Percentiles rank a stretch among this genome's conserved stretches.
phyloP scores from a whole-genome alignment of 2,797 vertebrate species.

The Avahi laniger region DNA sequence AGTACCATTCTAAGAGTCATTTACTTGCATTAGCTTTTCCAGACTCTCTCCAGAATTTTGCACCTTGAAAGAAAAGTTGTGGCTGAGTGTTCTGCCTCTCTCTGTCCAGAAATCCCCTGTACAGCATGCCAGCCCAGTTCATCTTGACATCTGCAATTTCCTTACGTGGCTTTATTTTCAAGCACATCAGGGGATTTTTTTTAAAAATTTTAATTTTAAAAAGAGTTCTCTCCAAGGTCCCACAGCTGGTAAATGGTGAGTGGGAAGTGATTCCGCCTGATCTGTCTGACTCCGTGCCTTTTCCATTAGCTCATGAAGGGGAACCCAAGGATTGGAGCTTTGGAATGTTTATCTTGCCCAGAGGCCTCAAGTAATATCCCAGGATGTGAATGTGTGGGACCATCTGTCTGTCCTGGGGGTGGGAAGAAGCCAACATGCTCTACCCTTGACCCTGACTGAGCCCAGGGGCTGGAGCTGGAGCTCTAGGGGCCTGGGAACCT shows the following conservation, averaged over 20 bases:
- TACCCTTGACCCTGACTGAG: conserved; percentile 51
- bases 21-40: not conserved
- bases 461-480: conserved; percentile 27
- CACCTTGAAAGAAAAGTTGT: not conserved
- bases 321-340: not conserved
- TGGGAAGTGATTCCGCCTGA: not conserved
- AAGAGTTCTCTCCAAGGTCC: not conserved
- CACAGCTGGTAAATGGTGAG: not conserved
- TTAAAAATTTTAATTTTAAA: not conserved
- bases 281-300: not conserved
- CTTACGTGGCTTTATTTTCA: not conserved
- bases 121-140: not conserved
- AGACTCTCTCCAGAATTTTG: not conserved
- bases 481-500: conserved; percentile 64
- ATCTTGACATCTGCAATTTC: not conserved
- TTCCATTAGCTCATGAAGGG: conserved; percentile 22
- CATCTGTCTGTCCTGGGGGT: conserved; percentile 34
- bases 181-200: not conserved
- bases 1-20: not conserved
- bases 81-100: too few relatives aligned
- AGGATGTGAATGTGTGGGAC: not conserved
- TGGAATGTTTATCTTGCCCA: conserved; percentile 56
- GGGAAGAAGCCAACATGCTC: not conserved
- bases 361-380: conserved; percentile 3
- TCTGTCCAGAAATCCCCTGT: not conserved